Evolutionary conservation across 2,113 vertebrate genomes (phyloP), one percentile per base, ranked within the genome.

Genomic region (Corynorhinus townsendii): DNA sequence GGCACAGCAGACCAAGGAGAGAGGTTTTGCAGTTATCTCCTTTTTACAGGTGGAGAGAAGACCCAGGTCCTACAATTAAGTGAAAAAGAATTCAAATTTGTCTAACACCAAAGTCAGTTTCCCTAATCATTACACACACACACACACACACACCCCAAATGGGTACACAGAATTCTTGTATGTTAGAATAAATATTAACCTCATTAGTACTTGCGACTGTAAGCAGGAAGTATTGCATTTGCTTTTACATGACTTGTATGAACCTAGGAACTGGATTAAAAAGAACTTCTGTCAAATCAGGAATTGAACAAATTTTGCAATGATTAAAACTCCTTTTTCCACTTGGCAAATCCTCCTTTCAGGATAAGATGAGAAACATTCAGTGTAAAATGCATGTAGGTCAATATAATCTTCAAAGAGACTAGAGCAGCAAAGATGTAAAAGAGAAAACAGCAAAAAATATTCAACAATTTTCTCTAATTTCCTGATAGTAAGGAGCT

Each of bases 271-370:
- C 47, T 69, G 15, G 26, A 84, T 87, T 94, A 40, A 72, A 92
- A 86, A 86, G 20, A 91, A 68, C 79, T 82, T 62, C 26, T 89
- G 43, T 83, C 30, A 90, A 94, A 95, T 56, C 22, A 56, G 38
- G 71, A 88, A 49, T 81, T 90, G 59, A 68, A 87, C 38, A 83
- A 75, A 86, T 75, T 83, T 83, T 91, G 20, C 71, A 54, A 38
- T 52, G 52, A 89, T 90, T 94, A 95, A 94, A 79, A 84, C 59
- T 83, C n/a, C 7, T n/a, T 83, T 95, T 79, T 90, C 47, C 12
- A 66, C 76, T 95, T 93, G 30, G 59, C 93, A 96, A 89, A 92
- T 86, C 28, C 4, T 93, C 12, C 33, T 66, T 95, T 52, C 17
- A 76, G 26, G 71, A 69, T 17, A 75, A 84, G 47, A 92, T 80